A percentile compares a stretch with the other conserved stretches of the same genome.
phyloP scores from a whole-genome alignment of 2,797 vertebrate genomes.

The Pantherophis alleghaniensis region DNA sequence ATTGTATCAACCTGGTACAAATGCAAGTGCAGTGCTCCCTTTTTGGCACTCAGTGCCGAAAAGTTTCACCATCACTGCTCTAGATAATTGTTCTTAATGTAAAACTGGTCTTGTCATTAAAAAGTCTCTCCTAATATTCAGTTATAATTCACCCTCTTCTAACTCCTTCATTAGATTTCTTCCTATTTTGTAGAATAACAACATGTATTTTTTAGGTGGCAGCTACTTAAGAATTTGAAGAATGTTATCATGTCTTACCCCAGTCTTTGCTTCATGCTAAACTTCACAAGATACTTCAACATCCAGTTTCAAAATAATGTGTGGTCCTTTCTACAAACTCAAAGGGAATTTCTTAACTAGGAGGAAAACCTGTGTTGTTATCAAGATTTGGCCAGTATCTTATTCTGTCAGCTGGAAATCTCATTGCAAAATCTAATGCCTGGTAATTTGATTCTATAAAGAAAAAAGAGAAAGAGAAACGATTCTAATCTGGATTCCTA shows the following conservation, averaged over 20 bases:
- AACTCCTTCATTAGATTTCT: neutral
- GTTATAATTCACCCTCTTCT: neutral
- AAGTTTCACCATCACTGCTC: too few relatives aligned
- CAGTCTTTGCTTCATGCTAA: neutral
- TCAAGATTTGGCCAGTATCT: neutral
- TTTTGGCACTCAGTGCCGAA: too few relatives aligned
- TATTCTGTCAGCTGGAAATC: neutral
- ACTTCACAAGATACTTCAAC: neutral
- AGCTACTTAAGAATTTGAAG: neutral
- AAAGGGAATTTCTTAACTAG: neutral
- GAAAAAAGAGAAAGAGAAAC: neutral
- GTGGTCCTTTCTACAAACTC: neutral
- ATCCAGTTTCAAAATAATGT: neutral
- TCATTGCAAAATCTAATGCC: neutral
- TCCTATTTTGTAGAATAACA: neutral
- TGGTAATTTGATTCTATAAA: neutral
- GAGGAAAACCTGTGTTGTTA: neutral
- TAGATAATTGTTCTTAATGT: neutral
- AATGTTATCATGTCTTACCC: neutral
- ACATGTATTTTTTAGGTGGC: neutral
- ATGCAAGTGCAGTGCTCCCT: too few relatives aligned
- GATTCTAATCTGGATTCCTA: too few relatives aligned
- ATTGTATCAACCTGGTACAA: slow-evolving; percentile 45
- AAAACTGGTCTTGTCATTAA: neutral
- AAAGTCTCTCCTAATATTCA: neutral